These are phyloP conservation scores for Zaprionus taronus DNA, from an alignment of 1,140 invertebrate species.

Conservation along the genomic window DNA sequence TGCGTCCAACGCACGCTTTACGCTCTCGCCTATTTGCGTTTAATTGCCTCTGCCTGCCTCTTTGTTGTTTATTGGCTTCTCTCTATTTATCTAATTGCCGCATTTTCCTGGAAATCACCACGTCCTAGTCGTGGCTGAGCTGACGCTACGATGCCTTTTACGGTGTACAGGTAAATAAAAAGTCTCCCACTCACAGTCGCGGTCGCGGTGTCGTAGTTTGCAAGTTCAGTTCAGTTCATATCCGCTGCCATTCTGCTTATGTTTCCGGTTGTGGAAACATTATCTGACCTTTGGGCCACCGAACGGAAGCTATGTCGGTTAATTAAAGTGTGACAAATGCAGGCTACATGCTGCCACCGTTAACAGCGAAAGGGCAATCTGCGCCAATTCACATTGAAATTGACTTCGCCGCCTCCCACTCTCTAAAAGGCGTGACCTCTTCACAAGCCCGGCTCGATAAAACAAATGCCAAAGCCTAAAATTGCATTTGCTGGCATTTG, in stretches of 20 bases:
- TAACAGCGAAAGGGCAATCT: conserved; percentile 65
- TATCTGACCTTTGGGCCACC: conserved; percentile 49
- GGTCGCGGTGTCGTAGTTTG: conserved; percentile 33
- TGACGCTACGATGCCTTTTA: conserved; percentile 47
- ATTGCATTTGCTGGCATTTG: conserved; percentile 64
- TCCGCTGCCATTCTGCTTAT: not conserved
- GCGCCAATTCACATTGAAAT: conserved; percentile 49
- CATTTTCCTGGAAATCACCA: conserved; percentile 56
- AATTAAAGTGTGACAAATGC: conserved; percentile 75
- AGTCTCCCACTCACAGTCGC: not conserved
- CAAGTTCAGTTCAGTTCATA: not conserved
- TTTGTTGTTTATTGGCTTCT: conserved; percentile 42
- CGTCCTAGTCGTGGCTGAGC: conserved; percentile 17
- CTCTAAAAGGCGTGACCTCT: not conserved
- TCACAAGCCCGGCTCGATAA: conserved; percentile 30
- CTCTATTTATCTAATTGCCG: conserved; percentile 51
- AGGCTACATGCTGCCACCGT: conserved; percentile 47
- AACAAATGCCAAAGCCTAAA: conserved; percentile 75
- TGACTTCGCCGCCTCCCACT: conserved; percentile 32
- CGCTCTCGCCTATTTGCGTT: conserved; percentile 53
- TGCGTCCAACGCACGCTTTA: not conserved
- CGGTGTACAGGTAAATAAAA: conserved; percentile 54
- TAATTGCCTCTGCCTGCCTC: conserved; percentile 61
- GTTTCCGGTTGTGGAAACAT: not conserved
- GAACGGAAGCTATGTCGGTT: conserved; percentile 31